Evolutionary conservation across 2,113 vertebrate species (phyloP).

Genomic region (Candoia aspera): DNA sequence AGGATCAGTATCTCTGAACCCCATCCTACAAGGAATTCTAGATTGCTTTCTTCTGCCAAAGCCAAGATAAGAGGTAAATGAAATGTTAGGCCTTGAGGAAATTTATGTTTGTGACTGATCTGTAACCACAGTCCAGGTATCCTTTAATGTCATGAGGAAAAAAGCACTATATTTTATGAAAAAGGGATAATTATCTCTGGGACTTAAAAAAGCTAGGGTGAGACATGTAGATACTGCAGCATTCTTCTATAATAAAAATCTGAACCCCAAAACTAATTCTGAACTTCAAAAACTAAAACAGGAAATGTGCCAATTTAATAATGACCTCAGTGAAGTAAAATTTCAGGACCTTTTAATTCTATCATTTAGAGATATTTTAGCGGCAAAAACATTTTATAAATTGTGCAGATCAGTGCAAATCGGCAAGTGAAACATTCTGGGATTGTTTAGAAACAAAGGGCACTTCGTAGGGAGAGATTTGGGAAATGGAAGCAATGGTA

Average conservation of each 20-base stretch:
- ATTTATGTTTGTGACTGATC: constrained; percentile 4
- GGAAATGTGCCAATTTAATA: background rate
- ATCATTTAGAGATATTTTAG: background rate
- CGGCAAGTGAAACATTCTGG: background rate
- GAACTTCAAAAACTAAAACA: background rate
- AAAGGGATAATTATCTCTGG: background rate
- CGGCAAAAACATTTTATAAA: background rate
- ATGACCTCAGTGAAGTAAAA: background rate
- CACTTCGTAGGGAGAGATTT: background rate
- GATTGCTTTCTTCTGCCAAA: background rate
- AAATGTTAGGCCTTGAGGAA: constrained; percentile 14
- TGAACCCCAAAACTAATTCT: background rate
- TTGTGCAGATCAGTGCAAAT: background rate
- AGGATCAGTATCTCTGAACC: background rate
- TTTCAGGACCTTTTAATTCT: background rate
- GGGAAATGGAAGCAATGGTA: background rate
- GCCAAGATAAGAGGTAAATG: background rate
- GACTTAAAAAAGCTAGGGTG: background rate
- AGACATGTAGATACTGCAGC: background rate
- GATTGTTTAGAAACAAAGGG: background rate
- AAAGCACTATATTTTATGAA: background rate
- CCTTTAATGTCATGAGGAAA: background rate
- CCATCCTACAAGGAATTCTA: background rate
- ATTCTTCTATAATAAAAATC: constrained; percentile 14
- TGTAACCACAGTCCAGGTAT: background rate